Percentiles rank a stretch among this genome's conserved stretches.
phyloP scores from a whole-genome alignment of 2,797 vertebrate species.

The Chiloscyllium punctatum region DNA sequence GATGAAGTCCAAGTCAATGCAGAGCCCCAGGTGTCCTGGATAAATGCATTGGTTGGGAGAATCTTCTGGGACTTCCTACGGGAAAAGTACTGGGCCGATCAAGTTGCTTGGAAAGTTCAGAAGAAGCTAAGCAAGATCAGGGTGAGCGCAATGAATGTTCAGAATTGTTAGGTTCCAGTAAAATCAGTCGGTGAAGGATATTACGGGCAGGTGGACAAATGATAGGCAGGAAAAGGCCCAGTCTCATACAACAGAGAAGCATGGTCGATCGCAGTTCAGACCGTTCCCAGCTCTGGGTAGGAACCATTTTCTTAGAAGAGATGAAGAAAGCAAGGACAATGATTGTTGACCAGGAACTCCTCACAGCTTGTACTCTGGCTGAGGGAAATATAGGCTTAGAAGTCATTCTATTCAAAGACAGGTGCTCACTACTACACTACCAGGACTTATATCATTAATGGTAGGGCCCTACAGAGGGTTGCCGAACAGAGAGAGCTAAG shows the following conservation, averaged over 20 bases:
- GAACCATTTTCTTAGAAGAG: neutral
- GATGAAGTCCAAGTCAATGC: constrained; percentile 45
- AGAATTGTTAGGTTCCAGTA: neutral
- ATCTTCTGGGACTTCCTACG: constrained; percentile 82
- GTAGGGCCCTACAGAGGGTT: too few species aligned
- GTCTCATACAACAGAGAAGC: neutral
- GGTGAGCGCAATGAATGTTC: constrained; percentile 52
- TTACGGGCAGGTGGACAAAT: neutral
- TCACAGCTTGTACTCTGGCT: neutral
- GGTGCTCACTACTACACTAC: neutral
- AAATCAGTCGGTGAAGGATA: neutral
- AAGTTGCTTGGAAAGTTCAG: constrained; percentile 76
- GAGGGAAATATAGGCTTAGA: neutral
- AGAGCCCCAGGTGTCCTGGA: constrained; percentile 56
- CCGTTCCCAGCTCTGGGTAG: neutral
- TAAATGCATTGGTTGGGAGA: constrained; percentile 71
- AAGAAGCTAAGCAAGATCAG: constrained; percentile 83
- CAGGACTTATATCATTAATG: too few species aligned
- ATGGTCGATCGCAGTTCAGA: neutral
- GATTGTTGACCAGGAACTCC: neutral
- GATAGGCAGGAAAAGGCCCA: neutral
- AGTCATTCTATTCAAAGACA: neutral
- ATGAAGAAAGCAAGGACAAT: neutral
- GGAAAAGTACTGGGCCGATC: constrained; percentile 71
- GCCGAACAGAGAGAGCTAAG: too few species aligned